Percentiles rank a stretch among this genome's conserved stretches.
phyloP scores from a whole-genome alignment of 2,797 vertebrate species.

The Peromyscus melanophrys region DNA sequence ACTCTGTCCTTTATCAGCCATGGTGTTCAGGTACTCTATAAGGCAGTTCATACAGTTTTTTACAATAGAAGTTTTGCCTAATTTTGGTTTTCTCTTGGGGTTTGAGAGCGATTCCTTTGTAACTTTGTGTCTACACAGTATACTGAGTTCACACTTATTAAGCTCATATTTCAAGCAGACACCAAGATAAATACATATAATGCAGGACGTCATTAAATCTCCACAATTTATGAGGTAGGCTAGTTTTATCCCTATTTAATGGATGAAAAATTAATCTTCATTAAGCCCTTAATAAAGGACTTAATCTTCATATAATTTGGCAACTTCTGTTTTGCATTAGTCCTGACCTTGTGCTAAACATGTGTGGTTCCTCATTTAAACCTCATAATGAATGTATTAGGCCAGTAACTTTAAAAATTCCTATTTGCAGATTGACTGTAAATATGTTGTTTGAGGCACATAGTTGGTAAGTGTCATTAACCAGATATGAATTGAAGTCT shows the following conservation, averaged over 20 bases:
- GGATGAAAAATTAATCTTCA: slow-evolving; percentile 26
- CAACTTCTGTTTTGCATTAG: slow-evolving; percentile 33
- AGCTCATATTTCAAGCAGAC: neutral
- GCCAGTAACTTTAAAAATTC: neutral
- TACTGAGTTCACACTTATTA: slow-evolving; percentile 9
- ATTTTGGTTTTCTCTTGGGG: neutral
- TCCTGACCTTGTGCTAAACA: neutral
- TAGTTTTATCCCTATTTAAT: slow-evolving; percentile 35
- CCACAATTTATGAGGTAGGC: neutral
- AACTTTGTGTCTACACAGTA: neutral
- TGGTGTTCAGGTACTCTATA: neutral
- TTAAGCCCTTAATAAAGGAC: neutral
- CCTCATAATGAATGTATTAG: neutral
- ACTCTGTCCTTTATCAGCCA: neutral
- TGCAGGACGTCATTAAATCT: neutral
- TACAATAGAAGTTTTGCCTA: slow-evolving; percentile 31
- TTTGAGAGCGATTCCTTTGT: neutral
- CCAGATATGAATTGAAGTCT: neutral
- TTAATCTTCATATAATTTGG: neutral
- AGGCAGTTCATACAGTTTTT: neutral
- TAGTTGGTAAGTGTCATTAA: neutral
- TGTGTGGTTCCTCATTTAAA: neutral
- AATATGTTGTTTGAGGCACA: neutral
- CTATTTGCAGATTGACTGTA: neutral
- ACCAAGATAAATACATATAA: neutral